Evolutionary conservation across 2,113 vertebrate species (phyloP).

Genomic region (Canis aureus): DNA sequence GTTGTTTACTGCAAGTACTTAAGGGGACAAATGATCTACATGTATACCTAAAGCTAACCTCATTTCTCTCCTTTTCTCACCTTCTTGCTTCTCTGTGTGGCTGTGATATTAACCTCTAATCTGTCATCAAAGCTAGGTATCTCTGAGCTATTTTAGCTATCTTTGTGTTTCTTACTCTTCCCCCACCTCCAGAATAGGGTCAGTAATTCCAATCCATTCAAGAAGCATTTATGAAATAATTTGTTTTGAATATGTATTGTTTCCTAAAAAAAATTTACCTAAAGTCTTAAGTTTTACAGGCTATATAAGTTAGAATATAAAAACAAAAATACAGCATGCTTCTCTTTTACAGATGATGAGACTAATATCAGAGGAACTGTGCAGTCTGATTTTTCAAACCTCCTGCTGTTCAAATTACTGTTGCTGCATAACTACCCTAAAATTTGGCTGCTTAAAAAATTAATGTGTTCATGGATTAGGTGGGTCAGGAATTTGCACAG

Average conservation of each 20-base stretch:
- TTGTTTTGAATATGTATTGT: neutral
- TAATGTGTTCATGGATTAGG: neutral
- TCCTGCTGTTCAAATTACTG: neutral
- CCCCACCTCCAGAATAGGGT: neutral
- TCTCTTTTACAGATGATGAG: neutral
- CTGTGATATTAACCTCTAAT: neutral
- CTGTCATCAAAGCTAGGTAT: neutral
- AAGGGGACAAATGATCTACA: neutral
- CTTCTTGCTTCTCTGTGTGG: neutral
- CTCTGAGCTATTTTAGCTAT: neutral
- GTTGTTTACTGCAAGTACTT: neutral
- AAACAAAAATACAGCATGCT: neutral
- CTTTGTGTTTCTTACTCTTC: neutral
- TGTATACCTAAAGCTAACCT: neutral
- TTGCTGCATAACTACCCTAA: neutral
- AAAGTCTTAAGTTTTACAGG: neutral
- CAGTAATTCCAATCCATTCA: neutral
- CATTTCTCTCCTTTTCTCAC: neutral
- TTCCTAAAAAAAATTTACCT: neutral
- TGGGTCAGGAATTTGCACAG: conserved; percentile 3
- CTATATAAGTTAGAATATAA: neutral
- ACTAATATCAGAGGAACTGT: neutral
- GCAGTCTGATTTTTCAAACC: neutral
- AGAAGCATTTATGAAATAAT: neutral
- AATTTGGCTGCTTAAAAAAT: conserved; percentile 33